These are phyloP conservation scores for Euplexia lucipara DNA, from an alignment of 2,888 invertebrate genomes.

Conservation along the genomic window DNA sequence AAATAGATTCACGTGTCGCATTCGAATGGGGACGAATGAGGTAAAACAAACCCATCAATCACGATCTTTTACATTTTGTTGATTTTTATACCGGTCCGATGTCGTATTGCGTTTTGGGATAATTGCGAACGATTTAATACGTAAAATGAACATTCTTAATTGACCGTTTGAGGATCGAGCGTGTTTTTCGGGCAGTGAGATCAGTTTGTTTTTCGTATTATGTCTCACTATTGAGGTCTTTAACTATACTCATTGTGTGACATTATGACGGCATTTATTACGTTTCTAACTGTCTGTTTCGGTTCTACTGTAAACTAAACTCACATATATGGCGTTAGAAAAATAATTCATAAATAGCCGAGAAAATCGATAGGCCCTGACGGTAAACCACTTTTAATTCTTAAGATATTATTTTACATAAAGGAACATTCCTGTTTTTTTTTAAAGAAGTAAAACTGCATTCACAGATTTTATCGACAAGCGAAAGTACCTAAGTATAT, in stretches of 20 bases:
- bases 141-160: slow-evolving; percentile 50
- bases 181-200: slow-evolving; percentile 17
- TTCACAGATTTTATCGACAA: too few relatives aligned
- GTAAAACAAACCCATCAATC: slow-evolving; percentile 76
- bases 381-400: too few relatives aligned
- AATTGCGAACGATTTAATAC: slow-evolving; percentile 55
- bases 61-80: slow-evolving; percentile 66
- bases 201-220: slow-evolving; percentile 11
- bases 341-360: too few relatives aligned
- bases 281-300: too few relatives aligned
- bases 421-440: too few relatives aligned
- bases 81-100: slow-evolving; percentile 58
- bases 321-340: too few relatives aligned
- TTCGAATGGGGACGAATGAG: slow-evolving; percentile 73
- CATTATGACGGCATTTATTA: background rate
- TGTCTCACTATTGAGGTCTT: background rate
- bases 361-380: too few relatives aligned
- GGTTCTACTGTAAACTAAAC: too few relatives aligned
- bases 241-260: background rate
- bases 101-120: slow-evolving; percentile 60
- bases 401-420: too few relatives aligned
- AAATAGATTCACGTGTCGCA: slow-evolving; percentile 70
- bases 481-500: too few relatives aligned
- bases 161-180: slow-evolving; percentile 37
- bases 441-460: too few relatives aligned